Evolutionary conservation across 2,113 vertebrate genomes (phyloP), one percentile per base, ranked within the genome.

Genomic region (Otus sunia): DNA sequence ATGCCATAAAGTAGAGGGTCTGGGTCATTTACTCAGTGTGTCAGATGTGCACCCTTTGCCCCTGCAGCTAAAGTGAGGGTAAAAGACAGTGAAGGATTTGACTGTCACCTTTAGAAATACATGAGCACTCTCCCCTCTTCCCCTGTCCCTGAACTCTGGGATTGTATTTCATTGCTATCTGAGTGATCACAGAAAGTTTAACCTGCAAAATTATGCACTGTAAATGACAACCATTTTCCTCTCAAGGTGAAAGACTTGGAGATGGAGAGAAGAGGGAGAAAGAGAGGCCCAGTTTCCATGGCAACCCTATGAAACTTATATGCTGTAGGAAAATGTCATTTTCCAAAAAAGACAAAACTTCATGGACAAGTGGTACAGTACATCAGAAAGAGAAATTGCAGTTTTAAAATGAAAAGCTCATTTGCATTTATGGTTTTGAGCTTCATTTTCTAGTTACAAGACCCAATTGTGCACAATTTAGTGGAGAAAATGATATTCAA

Each of bases 181-280:
- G 39, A 87, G 53, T 22, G 59, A 92, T 71, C 69, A 21, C 4
- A 63, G 88, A 91, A 96, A 96, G 90, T 96, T 96, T 96, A 97
- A 96, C 95, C 87, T 64, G 94, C 91, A 96, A 86, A 95, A 96
- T 94, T 93, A 88, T 69, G 77, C 0, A 0, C 82, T 92, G 49
- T 62, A 97, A 97, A 96, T 96, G 94, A 95, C 92, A 96, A 95
- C 67, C 83, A 56, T 96, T 97, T 94, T 92, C 79, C 67, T 95
- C 74, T 95, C 90, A 94, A 95, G 94, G 96, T 96, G 96, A 97
- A 95, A 94, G 75, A 62, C 91, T 94, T 86, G 23, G 85, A 95
- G 74, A 94, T 2, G 1, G 76, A 83, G 69, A 80, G 63, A 69
- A 64, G 88, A 84, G 71, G 63, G 72, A 74, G 52, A 84, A 74